Conservation (phyloP, 2,113 vertebrate species). For the Trogon surrucura region DNA sequence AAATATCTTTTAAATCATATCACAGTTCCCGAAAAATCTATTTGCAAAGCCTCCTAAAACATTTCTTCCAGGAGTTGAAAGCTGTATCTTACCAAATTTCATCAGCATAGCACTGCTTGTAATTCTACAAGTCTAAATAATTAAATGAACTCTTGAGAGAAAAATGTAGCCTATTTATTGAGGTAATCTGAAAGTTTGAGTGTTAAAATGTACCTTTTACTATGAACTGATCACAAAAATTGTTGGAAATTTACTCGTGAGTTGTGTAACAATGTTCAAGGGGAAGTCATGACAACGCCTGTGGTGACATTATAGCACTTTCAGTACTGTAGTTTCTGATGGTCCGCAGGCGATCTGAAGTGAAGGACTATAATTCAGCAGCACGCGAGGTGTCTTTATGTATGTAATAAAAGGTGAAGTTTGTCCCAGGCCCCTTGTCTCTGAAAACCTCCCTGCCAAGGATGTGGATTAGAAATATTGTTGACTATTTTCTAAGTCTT, state of each 20-base stretch:
- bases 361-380: background rate
- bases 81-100: background rate
- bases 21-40: conserved; percentile 12
- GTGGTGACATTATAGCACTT: background rate
- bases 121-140: background rate
- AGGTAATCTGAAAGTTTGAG: background rate
- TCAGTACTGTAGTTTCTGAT: background rate
- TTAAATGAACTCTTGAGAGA: background rate
- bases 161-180: background rate
- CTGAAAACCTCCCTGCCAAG: background rate
- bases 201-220: background rate
- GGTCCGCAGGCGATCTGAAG: background rate
- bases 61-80: conserved; percentile 23
- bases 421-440: background rate
- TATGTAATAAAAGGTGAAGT: background rate
- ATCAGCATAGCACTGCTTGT: background rate
- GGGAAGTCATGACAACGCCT: background rate
- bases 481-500: background rate
- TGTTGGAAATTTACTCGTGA: background rate
- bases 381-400: background rate
- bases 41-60: conserved; percentile 31
- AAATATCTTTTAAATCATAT: conserved; percentile 45
- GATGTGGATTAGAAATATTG: background rate
- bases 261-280: background rate
- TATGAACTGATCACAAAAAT: background rate